Percentiles rank a stretch among this genome's conserved stretches.
phyloP scores from a whole-genome alignment of 2,113 vertebrate genomes.

The Ochotona princeps region DNA sequence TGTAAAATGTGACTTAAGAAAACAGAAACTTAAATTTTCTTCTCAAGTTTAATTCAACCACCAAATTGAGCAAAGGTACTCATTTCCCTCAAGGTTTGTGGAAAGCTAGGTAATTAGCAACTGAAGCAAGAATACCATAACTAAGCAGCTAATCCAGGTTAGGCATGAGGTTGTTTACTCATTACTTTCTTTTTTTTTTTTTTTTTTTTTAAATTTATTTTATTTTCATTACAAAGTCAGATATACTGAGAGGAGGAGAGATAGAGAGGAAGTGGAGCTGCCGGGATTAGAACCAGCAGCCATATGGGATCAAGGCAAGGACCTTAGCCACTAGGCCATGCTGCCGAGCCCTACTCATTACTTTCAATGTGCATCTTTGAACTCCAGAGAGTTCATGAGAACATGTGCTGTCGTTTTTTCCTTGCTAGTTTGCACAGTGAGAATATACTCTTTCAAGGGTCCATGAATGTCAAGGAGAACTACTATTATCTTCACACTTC shows the following conservation, averaged over 20 bases:
- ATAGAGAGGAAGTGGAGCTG: too few relatives aligned
- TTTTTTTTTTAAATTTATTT: too few relatives aligned
- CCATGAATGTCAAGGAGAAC: not conserved
- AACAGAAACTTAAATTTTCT: not conserved
- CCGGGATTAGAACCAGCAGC: too few relatives aligned
- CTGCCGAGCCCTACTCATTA: too few relatives aligned
- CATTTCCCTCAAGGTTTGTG: not conserved
- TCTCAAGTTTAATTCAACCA: not conserved
- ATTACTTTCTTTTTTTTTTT: conserved; percentile 28
- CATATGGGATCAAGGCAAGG: too few relatives aligned
- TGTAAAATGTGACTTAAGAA: conserved; percentile 8
- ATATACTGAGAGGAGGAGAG: too few relatives aligned
- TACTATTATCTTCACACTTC: not conserved
- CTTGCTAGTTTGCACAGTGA: not conserved
- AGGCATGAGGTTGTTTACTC: not conserved
- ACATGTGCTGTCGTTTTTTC: not conserved
- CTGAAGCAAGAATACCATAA: not conserved
- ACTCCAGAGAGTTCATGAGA: not conserved
- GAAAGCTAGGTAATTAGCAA: not conserved
- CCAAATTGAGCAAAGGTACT: conserved; percentile 21
- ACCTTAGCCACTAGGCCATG: too few relatives aligned
- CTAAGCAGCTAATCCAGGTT: not conserved
- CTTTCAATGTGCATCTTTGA: conserved; percentile 4
- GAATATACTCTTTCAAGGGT: not conserved
- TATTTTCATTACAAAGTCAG: too few relatives aligned